Percentiles rank a stretch among this genome's conserved stretches.
Evolutionary conservation across 1,140 invertebrate genomes (phyloP).

Genomic region (Drosophila suzukii): DNA sequence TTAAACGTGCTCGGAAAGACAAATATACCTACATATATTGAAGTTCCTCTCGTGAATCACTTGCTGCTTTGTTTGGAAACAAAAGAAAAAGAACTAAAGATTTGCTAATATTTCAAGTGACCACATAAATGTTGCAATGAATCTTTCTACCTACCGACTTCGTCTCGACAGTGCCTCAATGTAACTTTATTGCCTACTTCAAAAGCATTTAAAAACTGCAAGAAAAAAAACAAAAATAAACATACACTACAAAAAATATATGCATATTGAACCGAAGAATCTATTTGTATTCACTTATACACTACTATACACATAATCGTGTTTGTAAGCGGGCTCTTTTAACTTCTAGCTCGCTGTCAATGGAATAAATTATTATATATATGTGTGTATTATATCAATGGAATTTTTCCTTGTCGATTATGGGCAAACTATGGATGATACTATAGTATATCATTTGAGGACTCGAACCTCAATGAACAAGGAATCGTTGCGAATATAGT

Average conservation of each 20-base stretch:
- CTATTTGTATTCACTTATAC: conserved; percentile 17
- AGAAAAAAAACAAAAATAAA: neutral
- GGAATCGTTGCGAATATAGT: conserved; percentile 88
- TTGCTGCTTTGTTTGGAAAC: too few species aligned
- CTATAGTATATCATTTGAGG: conserved; percentile 53
- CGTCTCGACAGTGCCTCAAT: conserved; percentile 33
- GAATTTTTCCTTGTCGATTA: neutral
- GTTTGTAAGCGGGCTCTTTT: conserved; percentile 15
- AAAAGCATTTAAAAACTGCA: conserved; percentile 35
- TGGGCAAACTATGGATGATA: neutral
- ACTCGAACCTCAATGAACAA: conserved; percentile 88
- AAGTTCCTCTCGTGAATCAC: neutral
- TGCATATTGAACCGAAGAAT: conserved; percentile 11
- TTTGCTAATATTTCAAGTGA: conserved; percentile 4
- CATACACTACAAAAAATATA: conserved; percentile 18
- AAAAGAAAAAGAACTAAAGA: neutral
- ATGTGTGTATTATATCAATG: neutral
- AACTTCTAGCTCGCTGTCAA: conserved; percentile 19
- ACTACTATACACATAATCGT: conserved; percentile 16
- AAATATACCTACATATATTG: neutral
- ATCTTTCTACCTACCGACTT: conserved; percentile 5
- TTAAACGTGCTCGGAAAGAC: conserved; percentile 1
- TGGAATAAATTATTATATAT: conserved; percentile 30
- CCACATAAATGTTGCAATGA: neutral
- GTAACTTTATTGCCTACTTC: conserved; percentile 37